These are phyloP conservation scores for Allacma fusca DNA, from an alignment of 2,888 invertebrate species.

Conservation along the genomic window DNA sequence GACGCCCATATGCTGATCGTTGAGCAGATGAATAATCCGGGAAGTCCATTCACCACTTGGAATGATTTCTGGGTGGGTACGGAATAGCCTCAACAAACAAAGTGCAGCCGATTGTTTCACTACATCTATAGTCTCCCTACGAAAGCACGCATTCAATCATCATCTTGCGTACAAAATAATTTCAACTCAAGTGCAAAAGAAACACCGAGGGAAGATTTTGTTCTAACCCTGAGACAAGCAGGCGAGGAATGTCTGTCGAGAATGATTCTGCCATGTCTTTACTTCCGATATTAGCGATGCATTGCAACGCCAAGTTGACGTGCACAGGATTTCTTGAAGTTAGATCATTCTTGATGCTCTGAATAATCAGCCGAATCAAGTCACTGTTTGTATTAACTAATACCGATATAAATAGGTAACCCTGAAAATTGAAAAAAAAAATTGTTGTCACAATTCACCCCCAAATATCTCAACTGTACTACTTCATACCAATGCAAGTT, in stretches of 20 bases:
- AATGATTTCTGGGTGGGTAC: constrained; percentile 95
- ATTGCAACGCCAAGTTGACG: constrained; percentile 97
- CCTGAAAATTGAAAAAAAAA: constrained; percentile 71
- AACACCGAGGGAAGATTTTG: neutral
- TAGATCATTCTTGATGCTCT: constrained; percentile 98
- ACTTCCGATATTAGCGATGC: constrained; percentile 99
- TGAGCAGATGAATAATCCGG: constrained; percentile 95
- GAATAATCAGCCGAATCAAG: constrained; percentile 97
- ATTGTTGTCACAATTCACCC: constrained; percentile 2
- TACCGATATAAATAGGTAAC: constrained; percentile 99
- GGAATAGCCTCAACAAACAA: constrained; percentile 89
- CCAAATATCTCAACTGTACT: neutral
- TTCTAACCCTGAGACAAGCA: constrained; percentile 91
- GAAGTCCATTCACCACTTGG: constrained; percentile 99
- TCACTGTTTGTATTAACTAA: constrained; percentile 99
- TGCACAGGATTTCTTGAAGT: constrained; percentile 96
- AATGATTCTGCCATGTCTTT: constrained; percentile 99
- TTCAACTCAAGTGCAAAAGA: neutral
- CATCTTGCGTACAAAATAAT: too few species aligned
- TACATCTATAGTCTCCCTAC: constrained; percentile 96
- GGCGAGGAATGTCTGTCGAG: constrained; percentile 96
- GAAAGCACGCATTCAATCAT: too few species aligned
- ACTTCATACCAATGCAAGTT: too few species aligned
- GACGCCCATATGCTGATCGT: constrained; percentile 99
- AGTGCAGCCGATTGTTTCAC: constrained; percentile 99